Conservation (phyloP, 2,888 invertebrate species). For the Dasypogon diadema region DNA sequence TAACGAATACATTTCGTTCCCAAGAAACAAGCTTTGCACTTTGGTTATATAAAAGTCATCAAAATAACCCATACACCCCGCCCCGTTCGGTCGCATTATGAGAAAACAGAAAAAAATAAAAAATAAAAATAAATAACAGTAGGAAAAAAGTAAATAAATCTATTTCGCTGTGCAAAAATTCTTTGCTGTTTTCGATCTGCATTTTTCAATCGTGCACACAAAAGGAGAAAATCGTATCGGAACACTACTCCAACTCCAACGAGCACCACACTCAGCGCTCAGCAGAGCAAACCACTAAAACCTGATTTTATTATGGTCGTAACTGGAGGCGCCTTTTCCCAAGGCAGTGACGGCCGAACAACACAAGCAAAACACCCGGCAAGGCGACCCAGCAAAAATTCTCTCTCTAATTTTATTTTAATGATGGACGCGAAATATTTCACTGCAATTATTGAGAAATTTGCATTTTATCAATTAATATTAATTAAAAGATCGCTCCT, state of each 20-base stretch:
- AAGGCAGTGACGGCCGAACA: conserved; percentile 21
- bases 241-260: too few species aligned
- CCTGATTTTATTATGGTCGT: conserved; percentile 43
- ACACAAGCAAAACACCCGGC: conserved; percentile 12
- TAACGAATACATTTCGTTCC: conserved; percentile 30
- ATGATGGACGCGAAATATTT: conserved; percentile 33
- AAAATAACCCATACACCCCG: conserved; percentile 42
- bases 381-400: conserved; percentile 20
- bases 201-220: conserved; percentile 37
- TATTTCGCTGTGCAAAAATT: conserved; percentile 39
- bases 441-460: conserved; percentile 43
- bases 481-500: conserved; percentile 39
- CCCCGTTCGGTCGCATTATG: conserved; percentile 21
- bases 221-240: too few species aligned
- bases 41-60: conserved; percentile 29
- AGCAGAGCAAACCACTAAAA: conserved; percentile 29
- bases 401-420: conserved; percentile 31
- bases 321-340: conserved; percentile 35
- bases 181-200: conserved; percentile 41
- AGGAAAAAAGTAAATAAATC: conserved; percentile 20
- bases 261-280: background rate
- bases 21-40: conserved; percentile 39
- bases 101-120: background rate
- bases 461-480: conserved; percentile 49
- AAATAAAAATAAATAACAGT: background rate